Percentiles rank a stretch among this genome's conserved stretches.
These are phyloP conservation scores for Drosophila ochracea DNA, from an alignment of 2,888 invertebrate species.

Conservation along the genomic window DNA sequence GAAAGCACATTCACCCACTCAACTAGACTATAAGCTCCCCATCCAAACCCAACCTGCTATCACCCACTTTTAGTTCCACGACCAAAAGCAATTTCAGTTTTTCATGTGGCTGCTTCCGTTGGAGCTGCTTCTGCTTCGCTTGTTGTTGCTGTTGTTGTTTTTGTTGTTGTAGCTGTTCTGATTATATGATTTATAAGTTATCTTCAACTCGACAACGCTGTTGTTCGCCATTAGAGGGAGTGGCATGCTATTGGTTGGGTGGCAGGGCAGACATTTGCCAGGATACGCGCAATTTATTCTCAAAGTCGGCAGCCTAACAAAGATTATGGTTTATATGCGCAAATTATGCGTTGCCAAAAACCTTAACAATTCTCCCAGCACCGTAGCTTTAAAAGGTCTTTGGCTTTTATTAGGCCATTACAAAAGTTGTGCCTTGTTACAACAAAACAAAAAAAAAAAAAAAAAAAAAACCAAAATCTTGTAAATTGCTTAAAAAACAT, in stretches of 20 bases:
- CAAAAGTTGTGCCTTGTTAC: slow-evolving; percentile 32
- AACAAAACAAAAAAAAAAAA: slow-evolving; percentile 26
- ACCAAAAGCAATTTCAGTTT: slow-evolving; percentile 77
- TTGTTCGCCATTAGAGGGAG: slow-evolving; percentile 50
- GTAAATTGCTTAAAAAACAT: slow-evolving; percentile 59
- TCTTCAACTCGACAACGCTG: slow-evolving; percentile 66
- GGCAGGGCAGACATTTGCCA: slow-evolving; percentile 6
- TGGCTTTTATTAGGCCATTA: slow-evolving; percentile 51
- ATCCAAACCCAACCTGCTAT: not conserved
- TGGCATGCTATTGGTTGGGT: not conserved
- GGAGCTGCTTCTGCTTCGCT: slow-evolving; percentile 22
- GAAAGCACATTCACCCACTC: slow-evolving; percentile 68
- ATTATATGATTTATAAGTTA: slow-evolving; percentile 80
- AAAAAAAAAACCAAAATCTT: slow-evolving; percentile 39
- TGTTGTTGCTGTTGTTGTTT: slow-evolving; percentile 24
- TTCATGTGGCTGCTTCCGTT: slow-evolving; percentile 55
- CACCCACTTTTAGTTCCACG: slow-evolving; percentile 1
- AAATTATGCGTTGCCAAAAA: slow-evolving; percentile 65
- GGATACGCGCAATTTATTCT: slow-evolving; percentile 72
- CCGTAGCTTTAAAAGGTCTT: slow-evolving; percentile 6
- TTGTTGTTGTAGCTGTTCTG: slow-evolving; percentile 59
- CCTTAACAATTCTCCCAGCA: slow-evolving; percentile 23
- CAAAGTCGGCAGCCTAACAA: slow-evolving; percentile 60
- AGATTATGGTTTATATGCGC: slow-evolving; percentile 78
- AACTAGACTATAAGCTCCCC: slow-evolving; percentile 18